Percentiles rank a stretch among this genome's conserved stretches.
phyloP scores from a whole-genome alignment of 2,888 invertebrate species.

The Drosophila neoperkinsi region DNA sequence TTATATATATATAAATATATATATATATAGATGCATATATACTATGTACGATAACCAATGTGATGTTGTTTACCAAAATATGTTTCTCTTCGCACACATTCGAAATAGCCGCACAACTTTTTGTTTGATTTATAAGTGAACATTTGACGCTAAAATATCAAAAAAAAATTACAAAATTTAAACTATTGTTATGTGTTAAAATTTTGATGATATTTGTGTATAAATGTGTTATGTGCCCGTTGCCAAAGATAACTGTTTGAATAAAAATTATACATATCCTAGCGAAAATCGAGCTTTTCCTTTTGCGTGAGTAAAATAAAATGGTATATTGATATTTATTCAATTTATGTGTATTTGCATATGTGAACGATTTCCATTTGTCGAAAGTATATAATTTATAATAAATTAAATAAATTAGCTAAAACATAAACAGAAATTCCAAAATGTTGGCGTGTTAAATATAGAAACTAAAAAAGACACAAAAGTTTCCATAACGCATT shows the following conservation, averaged over 20 bases:
- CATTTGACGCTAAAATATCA: constrained; percentile 50
- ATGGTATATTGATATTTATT: constrained; percentile 31
- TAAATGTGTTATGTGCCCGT: constrained; percentile 46
- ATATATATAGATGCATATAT: constrained; percentile 24
- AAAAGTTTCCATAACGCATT: constrained; percentile 60
- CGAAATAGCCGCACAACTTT: constrained; percentile 52
- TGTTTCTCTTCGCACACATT: constrained; percentile 54
- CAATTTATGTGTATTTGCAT: constrained; percentile 53
- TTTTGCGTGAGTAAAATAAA: not conserved
- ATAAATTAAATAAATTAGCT: constrained; percentile 78
- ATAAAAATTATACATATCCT: constrained; percentile 45
- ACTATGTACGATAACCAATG: constrained; percentile 65
- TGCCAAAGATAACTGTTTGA: constrained; percentile 60
- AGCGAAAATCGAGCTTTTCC: constrained; percentile 3
- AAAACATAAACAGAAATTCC: constrained; percentile 75
- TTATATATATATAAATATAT: constrained; percentile 6
- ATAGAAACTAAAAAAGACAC: constrained; percentile 38
- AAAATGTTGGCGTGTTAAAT: constrained; percentile 58
- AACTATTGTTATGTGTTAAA: constrained; percentile 42
- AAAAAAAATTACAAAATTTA: constrained; percentile 12
- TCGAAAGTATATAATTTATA: constrained; percentile 58
- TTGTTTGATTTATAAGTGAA: constrained; percentile 28
- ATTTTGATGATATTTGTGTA: constrained; percentile 30
- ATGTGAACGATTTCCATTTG: constrained; percentile 61
- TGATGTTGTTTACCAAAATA: constrained; percentile 61